These are phyloP conservation scores for Chelmon rostratus DNA, from an alignment of 2,797 vertebrate species.

Conservation along the genomic window DNA sequence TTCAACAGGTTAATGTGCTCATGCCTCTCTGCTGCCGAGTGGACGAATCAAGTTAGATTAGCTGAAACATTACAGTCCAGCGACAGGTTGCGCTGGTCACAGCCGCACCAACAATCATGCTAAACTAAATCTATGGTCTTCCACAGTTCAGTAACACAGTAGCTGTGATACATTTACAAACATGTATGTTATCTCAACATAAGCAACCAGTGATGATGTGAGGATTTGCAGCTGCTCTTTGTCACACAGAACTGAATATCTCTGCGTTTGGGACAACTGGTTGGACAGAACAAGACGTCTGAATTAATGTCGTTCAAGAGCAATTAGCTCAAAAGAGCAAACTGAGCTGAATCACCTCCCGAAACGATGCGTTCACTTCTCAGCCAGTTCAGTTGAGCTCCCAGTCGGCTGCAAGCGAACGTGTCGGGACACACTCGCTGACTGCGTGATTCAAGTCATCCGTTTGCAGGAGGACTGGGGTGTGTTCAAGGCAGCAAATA, in stretches of 20 bases:
- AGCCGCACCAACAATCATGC: not conserved
- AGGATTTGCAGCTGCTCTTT: not conserved
- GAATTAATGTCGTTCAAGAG: no score
- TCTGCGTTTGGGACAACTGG: not conserved
- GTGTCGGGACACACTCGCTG: no score
- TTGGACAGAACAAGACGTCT: not conserved
- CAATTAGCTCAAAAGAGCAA: no score
- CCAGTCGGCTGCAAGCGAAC: no score
- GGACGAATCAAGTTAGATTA: not conserved
- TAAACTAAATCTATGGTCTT: not conserved
- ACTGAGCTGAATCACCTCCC: no score
- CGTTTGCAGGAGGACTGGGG: no score
- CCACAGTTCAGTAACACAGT: not conserved
- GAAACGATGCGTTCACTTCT: no score
- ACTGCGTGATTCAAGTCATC: no score
- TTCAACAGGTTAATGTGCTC: not conserved
- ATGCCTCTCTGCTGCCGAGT: not conserved
- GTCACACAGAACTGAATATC: not conserved
- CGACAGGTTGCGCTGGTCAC: not conserved
- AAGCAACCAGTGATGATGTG: not conserved
- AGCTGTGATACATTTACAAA: not conserved
- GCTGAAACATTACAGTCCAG: not conserved
- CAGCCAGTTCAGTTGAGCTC: no score
- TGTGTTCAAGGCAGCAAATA: no score
- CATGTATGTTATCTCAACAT: not conserved